Evolutionary conservation across 1,140 invertebrate genomes (phyloP), one percentile per base, ranked within the genome.

Genomic region (Conopomorpha cramerella): DNA sequence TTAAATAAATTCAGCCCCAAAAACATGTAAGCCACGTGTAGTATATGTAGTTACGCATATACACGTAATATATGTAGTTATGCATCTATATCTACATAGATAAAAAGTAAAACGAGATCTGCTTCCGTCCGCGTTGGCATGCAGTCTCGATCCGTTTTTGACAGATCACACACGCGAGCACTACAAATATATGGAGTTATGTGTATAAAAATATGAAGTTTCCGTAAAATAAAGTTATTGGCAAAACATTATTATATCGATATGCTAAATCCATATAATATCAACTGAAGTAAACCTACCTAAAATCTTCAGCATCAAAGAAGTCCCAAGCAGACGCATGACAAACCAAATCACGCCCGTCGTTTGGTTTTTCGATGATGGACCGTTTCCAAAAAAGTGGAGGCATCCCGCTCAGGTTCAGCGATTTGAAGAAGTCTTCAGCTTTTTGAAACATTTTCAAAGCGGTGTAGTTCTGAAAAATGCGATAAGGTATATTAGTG

Each of bases 301-400:
- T 80, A 44, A 83, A 85, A 55, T 89, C 86, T 45, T 81, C 56
- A 4, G 80, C 71, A 50, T 90, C 82, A 47, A 76, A 91, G 43
- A 93, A 86, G 58, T 93, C 90, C 84, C 86, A 90, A 1, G 91
- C 90, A 0, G 86, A 88, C 0, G 90, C 88, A 46, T 93, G 90
- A 51, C 91, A 89, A 0, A 84, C 70, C 34, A 87, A 76, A 14
- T 85, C 81, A 0, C 86, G 71, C 16, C 80, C 79, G 42, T 81
- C 60, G 58, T 81, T 43, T 0, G 85, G 85, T 41, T 84, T 85
- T 29, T 81, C 79, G 3, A 85, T 60, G 3, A 85, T 78, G 0
- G 82, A 83, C 2, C 68, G 73, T 13, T 78, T 61, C 81, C 82
- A 83, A 38, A 83, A 82, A 12, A 57, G 14, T 1, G 64, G 60